Evolutionary conservation across 92 coral and sea anemone species (phyloP).

Genomic region (Actinostola sp.): DNA sequence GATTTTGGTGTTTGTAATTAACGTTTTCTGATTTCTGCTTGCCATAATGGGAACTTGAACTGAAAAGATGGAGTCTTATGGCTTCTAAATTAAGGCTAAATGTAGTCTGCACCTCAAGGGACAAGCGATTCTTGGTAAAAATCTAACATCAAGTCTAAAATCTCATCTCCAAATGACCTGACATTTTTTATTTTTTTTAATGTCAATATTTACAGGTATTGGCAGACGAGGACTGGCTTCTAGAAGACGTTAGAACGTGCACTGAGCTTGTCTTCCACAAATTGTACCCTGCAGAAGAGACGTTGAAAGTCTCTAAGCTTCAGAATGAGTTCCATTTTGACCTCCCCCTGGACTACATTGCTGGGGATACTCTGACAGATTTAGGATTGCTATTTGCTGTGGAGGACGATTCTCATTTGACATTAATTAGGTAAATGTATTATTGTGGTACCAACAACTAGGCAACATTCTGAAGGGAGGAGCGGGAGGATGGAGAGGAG

Average conservation of each 20-base stretch:
- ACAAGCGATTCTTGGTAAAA: constrained; percentile 82
- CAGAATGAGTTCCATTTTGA: constrained; percentile 92
- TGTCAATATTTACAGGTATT: constrained; percentile 68
- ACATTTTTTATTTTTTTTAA: constrained; percentile 6
- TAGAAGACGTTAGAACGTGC: constrained; percentile 48
- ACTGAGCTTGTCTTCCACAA: constrained; percentile 69
- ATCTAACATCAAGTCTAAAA: not conserved
- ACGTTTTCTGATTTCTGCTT: not conserved
- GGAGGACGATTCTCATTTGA: constrained; percentile 40
- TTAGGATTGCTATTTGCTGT: constrained; percentile 71
- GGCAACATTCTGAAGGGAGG: too few relatives aligned
- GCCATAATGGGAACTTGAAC: constrained; percentile 4
- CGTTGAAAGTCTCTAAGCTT: constrained; percentile 46
- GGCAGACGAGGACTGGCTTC: constrained; percentile 75
- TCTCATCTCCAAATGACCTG: too few relatives aligned
- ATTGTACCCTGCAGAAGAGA: constrained; percentile 68
- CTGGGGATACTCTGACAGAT: constrained; percentile 70
- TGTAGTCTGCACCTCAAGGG: constrained; percentile 87
- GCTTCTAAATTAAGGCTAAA: constrained; percentile 73
- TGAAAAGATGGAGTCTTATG: constrained; percentile 50
- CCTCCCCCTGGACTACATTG: constrained; percentile 70
- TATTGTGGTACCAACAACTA: not conserved
- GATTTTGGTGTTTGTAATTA: not conserved
- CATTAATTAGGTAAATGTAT: constrained; percentile 3
- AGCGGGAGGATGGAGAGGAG: too few relatives aligned